Conservation (phyloP, 2,888 invertebrate species). For the Ophion slaviceki region DNA sequence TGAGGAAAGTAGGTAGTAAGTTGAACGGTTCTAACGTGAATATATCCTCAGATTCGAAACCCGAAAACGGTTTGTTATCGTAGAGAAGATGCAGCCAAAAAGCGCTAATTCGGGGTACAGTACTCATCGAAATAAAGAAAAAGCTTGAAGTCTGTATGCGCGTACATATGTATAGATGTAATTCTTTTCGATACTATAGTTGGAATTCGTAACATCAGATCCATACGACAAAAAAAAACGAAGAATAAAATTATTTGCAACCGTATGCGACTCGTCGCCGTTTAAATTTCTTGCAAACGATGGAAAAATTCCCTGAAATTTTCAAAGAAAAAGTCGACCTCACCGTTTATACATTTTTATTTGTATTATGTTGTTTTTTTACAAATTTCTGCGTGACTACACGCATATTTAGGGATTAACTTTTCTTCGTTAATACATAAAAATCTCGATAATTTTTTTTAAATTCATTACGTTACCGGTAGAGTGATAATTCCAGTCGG, state of each 20-base stretch:
- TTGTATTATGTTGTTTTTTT: constrained; percentile 43
- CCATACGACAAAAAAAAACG: constrained; percentile 33
- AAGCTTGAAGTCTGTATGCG: constrained; percentile 42
- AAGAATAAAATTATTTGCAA: constrained; percentile 43
- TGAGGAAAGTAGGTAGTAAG: constrained; percentile 2
- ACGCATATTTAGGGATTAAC: constrained; percentile 38
- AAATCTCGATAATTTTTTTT: constrained; percentile 48
- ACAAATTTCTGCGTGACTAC: constrained; percentile 59
- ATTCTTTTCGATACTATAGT: constrained; percentile 56
- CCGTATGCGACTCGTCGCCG: constrained; percentile 15
- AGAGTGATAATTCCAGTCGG: constrained; percentile 43
- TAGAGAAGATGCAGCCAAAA: constrained; percentile 1
- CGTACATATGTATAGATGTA: constrained; percentile 61
- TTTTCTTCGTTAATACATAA: constrained; percentile 56
- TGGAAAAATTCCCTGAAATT: neutral
- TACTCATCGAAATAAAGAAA: constrained; percentile 25
- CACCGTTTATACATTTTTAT: constrained; percentile 21
- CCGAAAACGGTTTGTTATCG: constrained; percentile 24
- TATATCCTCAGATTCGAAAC: constrained; percentile 1
- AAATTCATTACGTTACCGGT: constrained; percentile 34
- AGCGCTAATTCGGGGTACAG: constrained; percentile 18
- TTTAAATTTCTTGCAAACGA: constrained; percentile 4
- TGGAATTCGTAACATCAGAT: constrained; percentile 49
- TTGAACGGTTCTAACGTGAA: constrained; percentile 3
- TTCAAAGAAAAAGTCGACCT: neutral